Percentiles rank a stretch among this genome's conserved stretches.
phyloP scores from a whole-genome alignment of 2,113 vertebrate species.

The Atractosteus spatula region DNA sequence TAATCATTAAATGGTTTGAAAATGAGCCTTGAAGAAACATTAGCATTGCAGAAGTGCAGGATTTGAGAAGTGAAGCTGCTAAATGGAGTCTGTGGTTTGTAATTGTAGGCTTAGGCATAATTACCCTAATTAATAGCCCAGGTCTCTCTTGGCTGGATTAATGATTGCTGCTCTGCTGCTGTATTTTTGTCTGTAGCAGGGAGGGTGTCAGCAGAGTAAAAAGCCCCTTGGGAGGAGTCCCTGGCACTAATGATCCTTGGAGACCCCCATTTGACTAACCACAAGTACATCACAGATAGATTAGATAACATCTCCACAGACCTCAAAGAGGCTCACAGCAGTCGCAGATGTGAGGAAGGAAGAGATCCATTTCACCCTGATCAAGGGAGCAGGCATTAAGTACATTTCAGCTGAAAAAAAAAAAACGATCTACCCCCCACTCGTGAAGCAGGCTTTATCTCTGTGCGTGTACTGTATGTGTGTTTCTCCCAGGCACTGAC shows the following conservation, averaged over 20 bases:
- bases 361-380: constrained; percentile 71
- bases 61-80: constrained; percentile 64
- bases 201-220: constrained; percentile 77
- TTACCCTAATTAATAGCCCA: constrained; percentile 94
- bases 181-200: constrained; percentile 60
- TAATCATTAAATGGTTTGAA: constrained; percentile 81
- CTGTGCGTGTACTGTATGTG: neutral
- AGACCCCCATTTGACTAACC: constrained; percentile 73
- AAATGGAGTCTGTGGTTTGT: constrained; percentile 87
- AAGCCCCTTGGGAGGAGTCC: constrained; percentile 69
- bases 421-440: neutral
- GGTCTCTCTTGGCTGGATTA: constrained; percentile 68
- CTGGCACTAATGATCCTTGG: constrained; percentile 62
- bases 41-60: constrained; percentile 67
- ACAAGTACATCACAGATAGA: constrained; percentile 75
- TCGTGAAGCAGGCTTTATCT: neutral
- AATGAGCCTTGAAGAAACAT: constrained; percentile 76
- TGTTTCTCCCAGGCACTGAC: neutral
- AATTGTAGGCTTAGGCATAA: constrained; percentile 88
- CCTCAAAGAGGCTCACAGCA: constrained; percentile 49
- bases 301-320: constrained; percentile 71
- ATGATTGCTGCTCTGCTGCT: constrained; percentile 49
- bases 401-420: constrained; percentile 37
- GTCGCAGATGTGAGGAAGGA: constrained; percentile 44
- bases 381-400: constrained; percentile 49